phyloP scores from a whole-genome alignment of 2,797 vertebrate species.

The Spea hammondii region DNA sequence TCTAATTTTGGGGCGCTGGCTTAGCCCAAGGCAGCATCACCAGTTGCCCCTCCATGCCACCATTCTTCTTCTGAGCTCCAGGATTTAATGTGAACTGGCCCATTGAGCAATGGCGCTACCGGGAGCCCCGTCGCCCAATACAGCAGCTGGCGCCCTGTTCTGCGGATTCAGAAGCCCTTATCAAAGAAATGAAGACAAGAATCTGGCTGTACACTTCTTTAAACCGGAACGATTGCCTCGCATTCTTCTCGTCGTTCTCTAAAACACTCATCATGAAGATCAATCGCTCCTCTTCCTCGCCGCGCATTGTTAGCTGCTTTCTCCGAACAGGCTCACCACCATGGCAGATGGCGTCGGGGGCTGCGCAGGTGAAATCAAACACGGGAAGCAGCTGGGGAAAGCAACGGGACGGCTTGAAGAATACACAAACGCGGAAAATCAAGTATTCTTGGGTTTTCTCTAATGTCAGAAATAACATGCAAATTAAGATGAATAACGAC shows the following conservation, averaged over 20 bases:
- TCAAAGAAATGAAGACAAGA: not conserved
- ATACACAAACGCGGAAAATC: slow-evolving; percentile 19
- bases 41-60: no score
- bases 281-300: slow-evolving; percentile 23
- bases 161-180: not conserved
- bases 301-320: slow-evolving; percentile 3
- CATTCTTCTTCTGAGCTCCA: no score
- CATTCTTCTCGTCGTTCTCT: not conserved
- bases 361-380: slow-evolving; percentile 43
- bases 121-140: no score
- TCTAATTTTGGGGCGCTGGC: no score
- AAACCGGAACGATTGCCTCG: not conserved
- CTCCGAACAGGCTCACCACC: not conserved
- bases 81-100: no score
- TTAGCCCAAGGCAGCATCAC: no score
- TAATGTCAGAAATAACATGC: slow-evolving; percentile 39
- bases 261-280: slow-evolving; percentile 14
- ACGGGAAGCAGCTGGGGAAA: slow-evolving; percentile 34
- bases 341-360: slow-evolving; percentile 32
- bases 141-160: not conserved
- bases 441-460: slow-evolving; percentile 29
- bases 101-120: no score
- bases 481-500: slow-evolving; percentile 42
- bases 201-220: not conserved
- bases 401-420: slow-evolving; percentile 39